A percentile compares a stretch with the other conserved stretches of the same genome.
Conservation (phyloP, 2,797 vertebrate genomes). For the Atherinosoma microstoma region DNA sequence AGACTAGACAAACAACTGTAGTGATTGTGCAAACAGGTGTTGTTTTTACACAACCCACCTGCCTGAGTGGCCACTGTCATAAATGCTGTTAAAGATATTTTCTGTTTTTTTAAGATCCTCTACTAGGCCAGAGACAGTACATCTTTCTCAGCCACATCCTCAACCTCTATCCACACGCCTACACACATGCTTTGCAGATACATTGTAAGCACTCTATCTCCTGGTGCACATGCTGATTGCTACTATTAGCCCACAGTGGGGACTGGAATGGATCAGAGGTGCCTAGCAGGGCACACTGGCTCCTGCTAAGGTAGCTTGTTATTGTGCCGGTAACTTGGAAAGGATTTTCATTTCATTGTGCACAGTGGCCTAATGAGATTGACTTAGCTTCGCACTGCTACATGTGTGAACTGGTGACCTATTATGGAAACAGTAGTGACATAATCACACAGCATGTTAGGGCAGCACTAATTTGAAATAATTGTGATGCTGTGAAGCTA, state of each 20-base stretch:
- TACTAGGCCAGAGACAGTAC: slow-evolving; percentile 13
- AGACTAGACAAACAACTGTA: slow-evolving; percentile 12
- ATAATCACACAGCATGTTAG: slow-evolving; percentile 25
- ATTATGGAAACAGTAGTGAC: slow-evolving; percentile 20
- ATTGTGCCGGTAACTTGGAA: slow-evolving; percentile 43
- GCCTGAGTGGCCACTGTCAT: neutral
- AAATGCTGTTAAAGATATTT: slow-evolving; percentile 15
- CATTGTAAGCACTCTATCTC: slow-evolving; percentile 35
- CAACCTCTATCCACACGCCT: slow-evolving; percentile 2
- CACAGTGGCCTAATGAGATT: slow-evolving; percentile 53
- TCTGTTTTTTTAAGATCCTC: slow-evolving; percentile 2
- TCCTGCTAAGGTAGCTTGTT: slow-evolving; percentile 64
- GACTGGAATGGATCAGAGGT: slow-evolving; percentile 71
- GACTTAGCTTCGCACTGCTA: slow-evolving; percentile 37
- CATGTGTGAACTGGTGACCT: slow-evolving; percentile 30
- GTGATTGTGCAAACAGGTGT: slow-evolving; percentile 3
- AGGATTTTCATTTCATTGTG: slow-evolving; percentile 47
- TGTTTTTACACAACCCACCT: neutral
- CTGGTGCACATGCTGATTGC: slow-evolving; percentile 57
- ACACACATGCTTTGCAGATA: slow-evolving; percentile 19
- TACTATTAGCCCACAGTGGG: slow-evolving; percentile 63
- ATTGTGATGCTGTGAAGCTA: neutral
- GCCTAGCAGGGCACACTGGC: slow-evolving; percentile 55
- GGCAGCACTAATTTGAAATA: neutral
- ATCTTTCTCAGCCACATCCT: slow-evolving; percentile 28